Base-by-base conservation (phyloP, 2,113 vertebrate species). In the Oncorhynchus tshawytscha region DNA sequence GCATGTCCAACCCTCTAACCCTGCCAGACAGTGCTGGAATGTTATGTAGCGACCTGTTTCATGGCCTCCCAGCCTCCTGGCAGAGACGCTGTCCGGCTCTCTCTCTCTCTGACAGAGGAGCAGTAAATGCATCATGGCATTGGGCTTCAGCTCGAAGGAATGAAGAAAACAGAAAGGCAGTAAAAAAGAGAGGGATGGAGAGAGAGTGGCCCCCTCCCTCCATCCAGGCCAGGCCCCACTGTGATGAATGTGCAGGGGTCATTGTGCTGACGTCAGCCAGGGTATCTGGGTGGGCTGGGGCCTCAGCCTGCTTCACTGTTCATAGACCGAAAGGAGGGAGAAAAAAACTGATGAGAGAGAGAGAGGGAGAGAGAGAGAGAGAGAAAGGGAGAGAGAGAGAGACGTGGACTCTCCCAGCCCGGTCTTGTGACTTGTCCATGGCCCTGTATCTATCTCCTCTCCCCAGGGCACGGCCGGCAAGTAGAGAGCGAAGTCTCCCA, bases 201-300 rank as follows among this genome's bases (percentile, higher is more conserved):
- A 68, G 9, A 5, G 27, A 29, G 15, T 5, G 25, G 27, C 24
- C 25, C 4, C 57, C 71, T 73, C 57, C 31, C 22, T 7, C 76
- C 72, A 31, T 51, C 76, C 29, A 9, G 69, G 66, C 75, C 72
- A 31, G 45, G 77, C 57, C 68, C 29, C 62, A 51, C 64, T 83
- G 81, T 78, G 85, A 86, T 84, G 64, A 84, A 85, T 83, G 79
- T 77, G 77, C 70, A 24, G 73, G 80, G 88, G 86, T 87, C 84
- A 82, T 81, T 66, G 71, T n/a, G 76, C 74, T 87, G 89, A 83
- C 79, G 82, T 84, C 84, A 84, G 45, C 57, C 6, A 74, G 82
- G 89, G 81, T 84, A 83, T 90, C 78, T 86, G 87, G 86, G 81
- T 74, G 83, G 86, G 78, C 71, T 6, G 72, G 71, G 67, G 45